phyloP scores from a whole-genome alignment of 2,888 invertebrate species.

The Drosophila setosimentum region DNA sequence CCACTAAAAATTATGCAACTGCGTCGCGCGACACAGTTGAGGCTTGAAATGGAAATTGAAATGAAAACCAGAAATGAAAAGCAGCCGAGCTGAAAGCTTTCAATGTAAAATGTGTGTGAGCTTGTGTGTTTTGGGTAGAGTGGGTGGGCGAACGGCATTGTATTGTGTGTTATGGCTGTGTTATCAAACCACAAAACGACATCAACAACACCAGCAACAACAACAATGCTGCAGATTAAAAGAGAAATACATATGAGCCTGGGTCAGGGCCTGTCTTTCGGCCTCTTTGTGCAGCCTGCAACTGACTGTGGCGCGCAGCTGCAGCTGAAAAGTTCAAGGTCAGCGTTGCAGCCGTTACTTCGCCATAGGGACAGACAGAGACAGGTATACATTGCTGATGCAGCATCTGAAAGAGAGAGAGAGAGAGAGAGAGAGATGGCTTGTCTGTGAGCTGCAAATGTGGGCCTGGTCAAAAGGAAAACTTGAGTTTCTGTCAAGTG shows the following conservation, averaged over 20 bases:
- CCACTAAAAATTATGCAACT: slow-evolving; percentile 72
- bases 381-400: background rate
- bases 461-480: slow-evolving; percentile 20
- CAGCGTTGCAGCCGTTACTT: slow-evolving; percentile 63
- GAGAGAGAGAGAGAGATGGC: slow-evolving; percentile 27
- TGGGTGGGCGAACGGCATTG: slow-evolving; percentile 23
- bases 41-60: slow-evolving; percentile 68
- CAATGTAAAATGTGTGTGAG: slow-evolving; percentile 28
- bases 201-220: slow-evolving; percentile 37
- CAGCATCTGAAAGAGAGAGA: too few relatives aligned
- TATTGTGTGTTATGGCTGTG: slow-evolving; percentile 47
- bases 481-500: slow-evolving; percentile 38
- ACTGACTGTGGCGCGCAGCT: slow-evolving; percentile 36
- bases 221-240: slow-evolving; percentile 60
- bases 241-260: slow-evolving; percentile 38
- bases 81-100: slow-evolving; percentile 75
- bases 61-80: slow-evolving; percentile 78
- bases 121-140: slow-evolving; percentile 1
- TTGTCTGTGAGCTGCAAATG: slow-evolving; percentile 9
- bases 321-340: slow-evolving; percentile 72
- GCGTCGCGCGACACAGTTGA: slow-evolving; percentile 43
- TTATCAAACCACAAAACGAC: slow-evolving; percentile 53
- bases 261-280: slow-evolving; percentile 59
- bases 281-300: slow-evolving; percentile 19
- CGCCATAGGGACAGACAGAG: slow-evolving; percentile 37